Evolutionary conservation across 92 coral and sea anemone genomes (phyloP), one percentile per base, ranked within the genome.

Genomic region (Micromussa lordhowensis): DNA sequence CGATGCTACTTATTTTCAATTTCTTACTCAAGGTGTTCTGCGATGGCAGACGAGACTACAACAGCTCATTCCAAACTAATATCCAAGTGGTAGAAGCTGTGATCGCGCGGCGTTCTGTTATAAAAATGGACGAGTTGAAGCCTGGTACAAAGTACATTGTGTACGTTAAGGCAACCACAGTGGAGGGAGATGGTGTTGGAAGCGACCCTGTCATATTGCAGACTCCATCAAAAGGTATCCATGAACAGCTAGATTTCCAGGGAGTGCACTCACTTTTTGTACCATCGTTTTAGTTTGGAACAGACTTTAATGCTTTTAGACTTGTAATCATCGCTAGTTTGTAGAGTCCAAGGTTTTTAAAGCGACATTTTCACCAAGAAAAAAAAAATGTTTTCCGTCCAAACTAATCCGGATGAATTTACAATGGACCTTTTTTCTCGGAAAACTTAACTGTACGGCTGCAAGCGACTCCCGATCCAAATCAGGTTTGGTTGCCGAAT

Each of bases 131-230:
- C 1, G 17, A 66, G 58, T 81, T 95, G 72, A 29, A 82, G 16
- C 96, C 98, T 82, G 97, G 97, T 21, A 95, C 96, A n/a, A 30
- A 81, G 24, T 97, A 94, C 48, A 80, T 29, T 15, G 81, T 97
- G 29, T 86, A 90, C 55, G 92, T 94, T 19, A 90, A 80, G n/a
- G 98, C 96, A 7, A 82, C 72, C 53, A 92, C 96, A 0, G 76
- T 48, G 44, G 71, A n/a, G 51, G 92, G 92, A n/a, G 89, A 83
- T 59, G 98, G 98, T n/a, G 86, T 14, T 14, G 17, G 26, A 22
- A 93, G 96, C 17, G 63, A 40, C 6, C 3, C 32, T 9, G 28
- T 38, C 0, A 0, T 13, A 34, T 70, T 91, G 4, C 10, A 80
- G 6, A 95, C 98, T 17, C 92, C 92, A 35, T 68, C 98, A 31